A percentile compares a stretch with the other conserved stretches of the same genome.
phyloP scores from a whole-genome alignment of 2,797 vertebrate species.

The Trachurus trachurus region DNA sequence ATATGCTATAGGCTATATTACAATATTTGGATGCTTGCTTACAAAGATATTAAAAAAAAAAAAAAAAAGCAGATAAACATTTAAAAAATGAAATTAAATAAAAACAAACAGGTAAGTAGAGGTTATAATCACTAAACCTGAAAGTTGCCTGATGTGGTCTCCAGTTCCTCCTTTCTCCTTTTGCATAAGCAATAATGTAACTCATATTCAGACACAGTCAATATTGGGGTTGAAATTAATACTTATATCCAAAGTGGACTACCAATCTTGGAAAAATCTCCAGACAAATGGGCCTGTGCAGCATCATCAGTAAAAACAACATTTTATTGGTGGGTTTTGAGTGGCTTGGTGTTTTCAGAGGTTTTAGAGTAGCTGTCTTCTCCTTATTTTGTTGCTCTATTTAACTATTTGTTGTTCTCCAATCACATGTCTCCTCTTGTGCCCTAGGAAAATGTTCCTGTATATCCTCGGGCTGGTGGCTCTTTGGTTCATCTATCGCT shows the following conservation, averaged over 20 bases:
- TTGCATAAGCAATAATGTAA: neutral
- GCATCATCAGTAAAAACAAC: neutral
- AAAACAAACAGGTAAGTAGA: too few relatives aligned
- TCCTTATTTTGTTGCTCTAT: neutral
- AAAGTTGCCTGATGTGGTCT: too few relatives aligned
- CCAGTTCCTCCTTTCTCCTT: neutral
- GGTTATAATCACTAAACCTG: too few relatives aligned
- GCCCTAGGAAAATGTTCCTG: constrained; percentile 73
- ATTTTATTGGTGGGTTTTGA: neutral
- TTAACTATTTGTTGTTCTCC: neutral
- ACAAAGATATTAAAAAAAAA: too few relatives aligned
- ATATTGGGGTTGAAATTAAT: neutral
- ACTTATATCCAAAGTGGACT: neutral
- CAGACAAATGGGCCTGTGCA: neutral
- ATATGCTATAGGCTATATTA: too few relatives aligned
- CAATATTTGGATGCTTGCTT: too few relatives aligned
- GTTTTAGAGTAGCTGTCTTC: neutral
- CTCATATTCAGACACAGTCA: neutral
- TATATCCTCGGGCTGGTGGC: constrained; percentile 65
- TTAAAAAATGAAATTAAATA: too few relatives aligned
- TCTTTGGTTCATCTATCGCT: constrained; percentile 77
- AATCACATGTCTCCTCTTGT: neutral
- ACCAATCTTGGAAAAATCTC: neutral
- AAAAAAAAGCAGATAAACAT: too few relatives aligned
- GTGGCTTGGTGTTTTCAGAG: neutral